Evolutionary conservation across 1,140 invertebrate genomes (phyloP).

Genomic region (Gryllus bimaculatus): DNA sequence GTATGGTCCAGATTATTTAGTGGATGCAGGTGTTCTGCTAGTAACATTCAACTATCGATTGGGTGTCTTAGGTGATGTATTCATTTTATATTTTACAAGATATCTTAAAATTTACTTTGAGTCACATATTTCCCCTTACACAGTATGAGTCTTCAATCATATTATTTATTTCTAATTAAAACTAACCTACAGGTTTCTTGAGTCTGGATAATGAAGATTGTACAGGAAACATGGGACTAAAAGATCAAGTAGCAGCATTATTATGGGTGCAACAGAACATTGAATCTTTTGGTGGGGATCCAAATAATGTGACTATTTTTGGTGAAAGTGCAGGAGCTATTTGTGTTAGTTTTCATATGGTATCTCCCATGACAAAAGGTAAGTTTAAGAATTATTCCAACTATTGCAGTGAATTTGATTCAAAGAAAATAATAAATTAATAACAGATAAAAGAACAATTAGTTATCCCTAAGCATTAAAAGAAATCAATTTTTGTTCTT

Average conservation of each 20-base stretch:
- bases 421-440: too few species aligned
- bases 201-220: background rate
- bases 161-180: background rate
- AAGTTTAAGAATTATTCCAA: background rate
- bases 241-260: background rate
- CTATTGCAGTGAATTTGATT: too few species aligned
- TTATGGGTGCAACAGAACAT: background rate
- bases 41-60: slow-evolving; percentile 62
- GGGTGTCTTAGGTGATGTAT: slow-evolving; percentile 43
- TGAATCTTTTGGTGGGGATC: background rate
- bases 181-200: background rate
- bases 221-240: background rate
- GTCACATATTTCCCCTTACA: too few species aligned
- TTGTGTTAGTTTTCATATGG: background rate
- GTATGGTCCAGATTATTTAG: slow-evolving; percentile 54
- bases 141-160: too few species aligned
- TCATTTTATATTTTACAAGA: background rate
- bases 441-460: too few species aligned
- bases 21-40: slow-evolving; percentile 52
- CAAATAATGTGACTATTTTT: background rate
- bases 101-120: background rate
- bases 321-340: background rate
- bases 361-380: background rate
- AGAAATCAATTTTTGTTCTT: too few species aligned
- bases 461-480: too few species aligned